A percentile compares a stretch with the other conserved stretches of the same genome.
Conservation (phyloP, 2,113 vertebrate genomes). For the Melanerpes aurifrons region DNA sequence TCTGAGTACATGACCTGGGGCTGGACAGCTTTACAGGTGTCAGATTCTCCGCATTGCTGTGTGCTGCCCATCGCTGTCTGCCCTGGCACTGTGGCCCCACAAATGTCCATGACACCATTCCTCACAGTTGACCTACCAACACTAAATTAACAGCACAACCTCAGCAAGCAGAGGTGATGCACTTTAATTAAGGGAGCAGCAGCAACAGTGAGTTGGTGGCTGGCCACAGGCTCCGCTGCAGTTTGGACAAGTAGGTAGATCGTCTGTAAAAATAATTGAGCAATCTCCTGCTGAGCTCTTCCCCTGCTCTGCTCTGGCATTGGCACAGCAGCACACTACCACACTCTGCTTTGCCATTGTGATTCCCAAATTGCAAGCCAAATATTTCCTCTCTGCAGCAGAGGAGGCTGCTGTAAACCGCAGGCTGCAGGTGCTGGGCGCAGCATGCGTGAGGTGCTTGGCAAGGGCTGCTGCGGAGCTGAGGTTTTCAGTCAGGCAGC, state of each 20-base stretch:
- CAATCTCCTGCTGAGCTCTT: not conserved
- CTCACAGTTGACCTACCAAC: not conserved
- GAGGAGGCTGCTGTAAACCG: not conserved
- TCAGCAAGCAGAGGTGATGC: not conserved
- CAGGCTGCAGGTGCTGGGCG: slow-evolving; percentile 3
- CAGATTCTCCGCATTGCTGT: not conserved
- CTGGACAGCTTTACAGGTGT: slow-evolving; percentile 40
- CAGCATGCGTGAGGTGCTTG: not conserved
- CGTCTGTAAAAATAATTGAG: not conserved
- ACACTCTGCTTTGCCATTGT: not conserved
- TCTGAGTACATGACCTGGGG: not conserved
- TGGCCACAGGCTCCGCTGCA: not conserved
- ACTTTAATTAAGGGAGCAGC: not conserved
- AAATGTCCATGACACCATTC: not conserved
- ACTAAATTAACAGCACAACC: not conserved
- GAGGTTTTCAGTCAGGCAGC: not conserved
- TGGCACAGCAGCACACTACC: not conserved
- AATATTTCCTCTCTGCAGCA: not conserved
- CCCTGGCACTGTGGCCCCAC: not conserved
- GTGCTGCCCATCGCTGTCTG: not conserved
- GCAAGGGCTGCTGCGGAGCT: not conserved
- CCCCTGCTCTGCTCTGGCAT: not conserved
- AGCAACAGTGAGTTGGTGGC: not conserved
- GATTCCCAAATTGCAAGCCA: not conserved
- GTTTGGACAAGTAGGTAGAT: not conserved